These are phyloP conservation scores for Camptogramma bilineatum DNA, from an alignment of 2,888 invertebrate genomes.

Conservation along the genomic window DNA sequence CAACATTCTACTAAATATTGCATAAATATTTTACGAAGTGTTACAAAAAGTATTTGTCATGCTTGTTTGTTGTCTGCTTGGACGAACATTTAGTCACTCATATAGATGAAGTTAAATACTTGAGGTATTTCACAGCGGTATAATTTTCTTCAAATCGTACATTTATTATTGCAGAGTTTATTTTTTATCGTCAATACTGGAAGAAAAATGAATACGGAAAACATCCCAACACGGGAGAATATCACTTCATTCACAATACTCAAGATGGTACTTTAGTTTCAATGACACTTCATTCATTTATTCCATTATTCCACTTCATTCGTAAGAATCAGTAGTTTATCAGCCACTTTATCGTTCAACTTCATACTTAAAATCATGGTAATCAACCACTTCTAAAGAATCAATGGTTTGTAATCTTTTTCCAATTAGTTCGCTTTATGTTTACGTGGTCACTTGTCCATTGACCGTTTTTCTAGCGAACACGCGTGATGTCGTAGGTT, in stretches of 20 bases:
- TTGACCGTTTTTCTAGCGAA: constrained; percentile 67
- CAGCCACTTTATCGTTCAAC: constrained; percentile 4
- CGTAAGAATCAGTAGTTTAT: constrained; percentile 9
- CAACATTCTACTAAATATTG: constrained; percentile 42
- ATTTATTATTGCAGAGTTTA: constrained; percentile 17
- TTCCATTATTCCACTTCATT: constrained; percentile 15
- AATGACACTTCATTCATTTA: not conserved
- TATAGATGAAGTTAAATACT: constrained; percentile 8
- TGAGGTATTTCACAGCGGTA: constrained; percentile 9
- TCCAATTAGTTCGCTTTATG: constrained; percentile 14
- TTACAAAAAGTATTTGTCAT: constrained; percentile 33
- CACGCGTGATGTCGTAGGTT: constrained; percentile 57
- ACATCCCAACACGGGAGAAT: not conserved
- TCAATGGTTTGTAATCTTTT: constrained; percentile 12
- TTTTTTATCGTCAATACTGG: not conserved
- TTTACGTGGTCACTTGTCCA: constrained; percentile 63
- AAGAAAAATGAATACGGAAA: not conserved
- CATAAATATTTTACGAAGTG: constrained; percentile 38
- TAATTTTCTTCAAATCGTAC: constrained; percentile 19
- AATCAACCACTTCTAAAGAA: constrained; percentile 11
- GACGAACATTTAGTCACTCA: constrained; percentile 15
- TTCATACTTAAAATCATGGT: constrained; percentile 13
- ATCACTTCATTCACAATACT: constrained; percentile 1
- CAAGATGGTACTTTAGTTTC: not conserved
- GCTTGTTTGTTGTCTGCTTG: constrained; percentile 35